Evolutionary conservation across 2,113 vertebrate species (phyloP).

Genomic region (Fukomys damarensis): DNA sequence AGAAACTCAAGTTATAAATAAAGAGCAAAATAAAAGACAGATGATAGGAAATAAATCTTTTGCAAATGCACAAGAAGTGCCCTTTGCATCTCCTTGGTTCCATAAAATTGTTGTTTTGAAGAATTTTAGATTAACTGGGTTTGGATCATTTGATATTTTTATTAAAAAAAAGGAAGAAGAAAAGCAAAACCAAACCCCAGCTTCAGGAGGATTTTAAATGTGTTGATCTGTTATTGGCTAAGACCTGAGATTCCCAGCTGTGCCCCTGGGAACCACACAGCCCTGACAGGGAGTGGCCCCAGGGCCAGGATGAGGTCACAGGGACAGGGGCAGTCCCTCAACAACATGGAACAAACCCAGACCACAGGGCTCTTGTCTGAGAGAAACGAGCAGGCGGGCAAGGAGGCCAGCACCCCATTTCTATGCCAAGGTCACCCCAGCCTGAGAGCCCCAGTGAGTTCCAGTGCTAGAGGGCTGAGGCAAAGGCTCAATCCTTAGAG

Average conservation of each 20-base stretch:
- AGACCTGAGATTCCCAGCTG: fast-evolving
- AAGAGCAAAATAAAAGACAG: not conserved
- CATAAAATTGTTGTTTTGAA: not conserved
- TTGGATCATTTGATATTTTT: constrained; percentile 33
- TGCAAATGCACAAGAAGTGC: not conserved
- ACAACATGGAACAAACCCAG: not conserved
- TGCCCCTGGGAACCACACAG: not conserved
- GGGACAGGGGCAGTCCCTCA: not conserved
- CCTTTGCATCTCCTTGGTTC: not conserved
- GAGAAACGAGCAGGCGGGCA: not conserved
- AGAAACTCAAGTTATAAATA: not conserved
- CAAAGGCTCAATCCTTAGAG: fast-evolving
- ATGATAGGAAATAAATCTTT: not conserved
- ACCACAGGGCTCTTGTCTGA: not conserved
- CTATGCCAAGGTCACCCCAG: not conserved
- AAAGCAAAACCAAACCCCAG: not conserved
- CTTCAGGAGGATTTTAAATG: not conserved
- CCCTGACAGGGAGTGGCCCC: not conserved
- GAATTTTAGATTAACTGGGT: constrained; percentile 27
- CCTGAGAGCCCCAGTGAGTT: fast-evolving
- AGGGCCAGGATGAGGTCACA: not conserved
- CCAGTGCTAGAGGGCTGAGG: not conserved
- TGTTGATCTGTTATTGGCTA: not conserved
- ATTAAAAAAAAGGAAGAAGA: constrained; percentile 20
- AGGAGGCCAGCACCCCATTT: too few relatives aligned